phyloP scores from a whole-genome alignment of 1,140 invertebrate genomes.

The Zaprionus nigranus region DNA sequence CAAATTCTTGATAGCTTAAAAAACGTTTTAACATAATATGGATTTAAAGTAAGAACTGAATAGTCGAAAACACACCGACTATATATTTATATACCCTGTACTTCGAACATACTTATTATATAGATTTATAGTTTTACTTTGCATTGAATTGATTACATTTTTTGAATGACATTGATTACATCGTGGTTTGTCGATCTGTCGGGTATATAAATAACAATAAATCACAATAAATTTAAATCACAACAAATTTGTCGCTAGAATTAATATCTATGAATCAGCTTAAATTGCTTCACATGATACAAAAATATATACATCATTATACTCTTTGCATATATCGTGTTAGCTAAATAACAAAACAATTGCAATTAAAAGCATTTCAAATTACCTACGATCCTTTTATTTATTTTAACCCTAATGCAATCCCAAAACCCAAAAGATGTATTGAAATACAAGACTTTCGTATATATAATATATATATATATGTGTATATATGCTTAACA shows the following conservation, averaged over 20 bases:
- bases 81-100: constrained; percentile 34
- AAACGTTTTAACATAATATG: constrained; percentile 60
- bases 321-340: constrained; percentile 46
- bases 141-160: constrained; percentile 32
- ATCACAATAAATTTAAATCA: constrained; percentile 72
- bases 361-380: constrained; percentile 38
- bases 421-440: constrained; percentile 49
- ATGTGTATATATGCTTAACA: background rate
- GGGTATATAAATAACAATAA: constrained; percentile 70
- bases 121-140: background rate
- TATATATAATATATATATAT: constrained; percentile 27
- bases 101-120: constrained; percentile 8
- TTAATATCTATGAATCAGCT: constrained; percentile 63
- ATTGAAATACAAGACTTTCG: constrained; percentile 42
- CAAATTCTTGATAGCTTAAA: constrained; percentile 65
- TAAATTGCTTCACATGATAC: constrained; percentile 51
- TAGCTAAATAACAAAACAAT: constrained; percentile 41
- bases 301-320: constrained; percentile 70
- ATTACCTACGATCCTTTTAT: constrained; percentile 37
- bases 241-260: constrained; percentile 73
- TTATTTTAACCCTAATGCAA: constrained; percentile 16
- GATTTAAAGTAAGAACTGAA: constrained; percentile 38
- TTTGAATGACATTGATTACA: constrained; percentile 21
- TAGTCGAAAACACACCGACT: constrained; percentile 35
- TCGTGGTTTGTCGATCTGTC: background rate